A percentile compares a stretch with the other conserved stretches of the same genome.
Evolutionary conservation across 2,113 vertebrate genomes (phyloP).

Genomic region (Danio rerio): GRCz12tu NC_133199.1:25475001-25475500

Average conservation of each 20-base stretch:
- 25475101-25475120: conserved; percentile 19
- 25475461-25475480: no score
- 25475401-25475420: no score
- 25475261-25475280: conserved; percentile 1
- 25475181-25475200: conserved; percentile 21
- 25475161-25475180: conserved; percentile 19
- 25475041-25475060: no score
- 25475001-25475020: no score
- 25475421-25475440: no score
- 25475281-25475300: background rate
- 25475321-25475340: conserved; percentile 40
- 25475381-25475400: conserved; percentile 30
- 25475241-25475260: no score
- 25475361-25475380: conserved; percentile 3
- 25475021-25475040: no score
- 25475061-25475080: no score
- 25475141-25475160: conserved; percentile 21
- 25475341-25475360: conserved; percentile 34
- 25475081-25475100: background rate
- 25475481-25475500: no score
- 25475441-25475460: no score
- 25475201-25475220: conserved; percentile 27
- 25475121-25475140: conserved; percentile 23
- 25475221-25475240: conserved; percentile 7
- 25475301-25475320: background rate